Evolutionary conservation across 2,113 vertebrate genomes (phyloP), one percentile per base, ranked within the genome.

Genomic region (Talpa occidentalis): DNA sequence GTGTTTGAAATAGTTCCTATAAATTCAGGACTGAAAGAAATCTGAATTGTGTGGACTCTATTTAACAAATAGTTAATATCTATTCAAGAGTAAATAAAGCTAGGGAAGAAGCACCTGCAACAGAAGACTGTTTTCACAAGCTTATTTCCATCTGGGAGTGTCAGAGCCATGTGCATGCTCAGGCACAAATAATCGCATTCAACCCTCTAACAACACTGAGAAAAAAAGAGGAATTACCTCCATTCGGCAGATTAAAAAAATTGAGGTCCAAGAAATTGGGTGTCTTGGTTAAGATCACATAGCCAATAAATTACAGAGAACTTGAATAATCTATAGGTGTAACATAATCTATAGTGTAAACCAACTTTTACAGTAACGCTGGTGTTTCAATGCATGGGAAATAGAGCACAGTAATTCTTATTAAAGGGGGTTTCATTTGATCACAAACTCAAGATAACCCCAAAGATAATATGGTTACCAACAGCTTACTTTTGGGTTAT

Each of bases 1-100:
- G 77, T 40, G 42, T 86, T n/a, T 96, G n/a, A 95, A 95, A 83
- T 89, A 90, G 32, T 79, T 88, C 70, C 93, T 90, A 85, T 47
- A 22, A 81, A 60, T 59, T 49, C 40, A 93, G 72, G 16, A 90
- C 74, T 60, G 30, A 80, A 37, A 67, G 47, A 86, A 32, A 59
- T 82, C 82, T 81, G 54, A 91, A 93, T 10, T 66, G 6, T 15
- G 12, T 62, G 1, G 59, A 76, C 3, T 67, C 40, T 67, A 69
- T 37, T 52, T 73, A 83, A 79, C 17, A 87, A 86, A 79, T 37
- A 56, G 49, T 74, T 94, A 88, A 12, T 74, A 62, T n/a, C 82
- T 91, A 80, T 52, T n/a, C 21, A 77, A 77, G 54, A 77, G 40
- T 54, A 81, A 44, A 79, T 80, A 56, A 82, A 83, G 40, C 49